Base-by-base conservation (phyloP, 2,113 vertebrate genomes). In the Pungitius pungitius region DNA sequence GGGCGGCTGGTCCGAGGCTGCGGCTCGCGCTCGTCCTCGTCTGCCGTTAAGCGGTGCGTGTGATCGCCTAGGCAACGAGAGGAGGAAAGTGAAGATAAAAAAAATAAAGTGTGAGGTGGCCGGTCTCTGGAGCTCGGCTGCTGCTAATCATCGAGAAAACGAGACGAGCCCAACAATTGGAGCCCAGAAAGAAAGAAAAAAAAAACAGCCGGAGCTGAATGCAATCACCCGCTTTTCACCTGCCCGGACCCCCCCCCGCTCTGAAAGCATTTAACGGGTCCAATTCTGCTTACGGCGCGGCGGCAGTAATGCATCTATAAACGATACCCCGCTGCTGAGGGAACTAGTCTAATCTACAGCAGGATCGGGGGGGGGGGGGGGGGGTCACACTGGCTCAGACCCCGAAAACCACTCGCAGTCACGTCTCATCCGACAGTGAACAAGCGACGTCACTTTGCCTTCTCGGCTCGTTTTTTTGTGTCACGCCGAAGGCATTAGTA, bases 21-120 rank as follows among this genome's bases (percentile, higher is more conserved):
- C 6, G 88, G 89, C 62, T 96, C 95, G 85, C 94, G 94, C 15
- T 93, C 93, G 39, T 95, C 96, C 45, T 90, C 94, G 56, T 96
- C 96, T 73, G 94, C 90, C 55, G 94, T 92, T 81, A 92, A 93
- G 85, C 94, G 91, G 91, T 96, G 95, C 80, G 94, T 88, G 86
- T 94, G 95, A 90, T 99, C 97, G 80, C 95, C 97, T 99, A 90
- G 88, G 73, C 67, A 87, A 88, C 87, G 54, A 3, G 65, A 56
- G 54, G 59, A 40, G 22, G 27, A 57, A 75, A 75, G 69, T 72
- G 74, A 63, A 47, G 65, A 75, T 83, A 30, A 33, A n/a, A 33
- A n/a, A 63, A 74, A 78, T 49, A 51, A 35, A 65, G 77, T 42
- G 56, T 62, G 65, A 77, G 81, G 74, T 26, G 65, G 68, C 72